Conservation (phyloP, 2,113 vertebrate species). For the Melanostigma gelatinosum region DNA sequence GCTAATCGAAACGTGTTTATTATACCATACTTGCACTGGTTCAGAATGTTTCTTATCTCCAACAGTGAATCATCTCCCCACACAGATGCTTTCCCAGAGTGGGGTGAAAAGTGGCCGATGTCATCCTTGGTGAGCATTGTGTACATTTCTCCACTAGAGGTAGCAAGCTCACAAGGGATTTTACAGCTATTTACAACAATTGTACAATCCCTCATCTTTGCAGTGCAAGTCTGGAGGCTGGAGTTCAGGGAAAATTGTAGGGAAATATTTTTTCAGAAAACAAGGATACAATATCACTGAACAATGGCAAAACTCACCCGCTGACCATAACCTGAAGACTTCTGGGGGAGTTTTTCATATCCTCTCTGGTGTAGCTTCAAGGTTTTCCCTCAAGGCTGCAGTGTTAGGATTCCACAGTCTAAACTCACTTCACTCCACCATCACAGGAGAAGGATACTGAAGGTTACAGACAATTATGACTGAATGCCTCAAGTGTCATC, state of each 20-base stretch:
- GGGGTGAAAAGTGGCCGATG: background rate
- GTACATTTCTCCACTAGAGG: slow-evolving; percentile 55
- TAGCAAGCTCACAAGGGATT: background rate
- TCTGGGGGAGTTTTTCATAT: slow-evolving; percentile 47
- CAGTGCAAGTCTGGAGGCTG: background rate
- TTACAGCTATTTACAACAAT: background rate
- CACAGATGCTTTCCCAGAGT: background rate
- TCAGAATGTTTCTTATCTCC: background rate
- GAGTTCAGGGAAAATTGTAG: background rate
- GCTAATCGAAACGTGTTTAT: background rate
- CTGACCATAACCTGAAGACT: slow-evolving; percentile 2
- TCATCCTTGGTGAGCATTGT: background rate
- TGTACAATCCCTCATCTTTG: background rate
- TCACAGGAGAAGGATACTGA: background rate
- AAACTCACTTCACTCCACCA: background rate
- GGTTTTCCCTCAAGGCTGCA: slow-evolving; percentile 20
- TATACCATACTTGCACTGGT: background rate
- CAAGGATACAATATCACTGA: background rate
- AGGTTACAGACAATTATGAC: background rate
- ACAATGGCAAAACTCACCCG: background rate
- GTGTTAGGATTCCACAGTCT: slow-evolving; percentile 37
- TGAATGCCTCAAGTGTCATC: too few relatives aligned
- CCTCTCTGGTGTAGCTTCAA: slow-evolving; percentile 26
- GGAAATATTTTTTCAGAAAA: background rate
- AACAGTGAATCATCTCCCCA: background rate